A percentile compares a stretch with the other conserved stretches of the same genome.
Conservation (phyloP, 2,888 invertebrate genomes). For the Cylindroiulus punctatus region DNA sequence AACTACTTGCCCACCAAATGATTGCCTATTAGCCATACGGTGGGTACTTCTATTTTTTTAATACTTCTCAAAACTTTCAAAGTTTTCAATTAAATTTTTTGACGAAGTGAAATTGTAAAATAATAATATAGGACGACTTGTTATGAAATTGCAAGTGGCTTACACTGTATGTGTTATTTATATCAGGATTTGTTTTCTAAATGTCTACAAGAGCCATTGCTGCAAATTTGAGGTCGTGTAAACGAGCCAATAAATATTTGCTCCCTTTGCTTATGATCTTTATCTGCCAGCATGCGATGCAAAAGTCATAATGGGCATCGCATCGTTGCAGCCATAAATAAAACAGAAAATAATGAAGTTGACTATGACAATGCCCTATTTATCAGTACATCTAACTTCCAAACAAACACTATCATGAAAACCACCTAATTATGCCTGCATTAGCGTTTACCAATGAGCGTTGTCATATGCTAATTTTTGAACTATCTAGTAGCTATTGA, state of each 20-base stretch:
- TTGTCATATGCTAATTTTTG: not conserved
- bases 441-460: not conserved
- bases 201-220: not conserved
- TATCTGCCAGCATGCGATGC: not conserved
- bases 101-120: too few species aligned
- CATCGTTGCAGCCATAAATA: not conserved
- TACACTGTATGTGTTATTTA: too few species aligned
- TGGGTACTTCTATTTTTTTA: too few species aligned
- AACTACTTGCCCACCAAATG: too few species aligned
- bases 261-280: not conserved
- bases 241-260: not conserved
- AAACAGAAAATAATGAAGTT: not conserved
- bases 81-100: too few species aligned
- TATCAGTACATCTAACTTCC: not conserved
- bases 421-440: not conserved
- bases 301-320: not conserved
- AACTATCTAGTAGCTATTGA: not conserved
- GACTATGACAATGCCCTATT: conserved; percentile 1
- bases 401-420: not conserved
- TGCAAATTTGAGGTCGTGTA: not conserved
- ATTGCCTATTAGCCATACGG: too few species aligned
- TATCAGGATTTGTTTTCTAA: too few species aligned
- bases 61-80: too few species aligned
- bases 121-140: too few species aligned
- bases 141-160: too few species aligned